These are phyloP conservation scores for Tapirus indicus DNA, from an alignment of 2,797 vertebrate genomes.

Conservation along the genomic window DNA sequence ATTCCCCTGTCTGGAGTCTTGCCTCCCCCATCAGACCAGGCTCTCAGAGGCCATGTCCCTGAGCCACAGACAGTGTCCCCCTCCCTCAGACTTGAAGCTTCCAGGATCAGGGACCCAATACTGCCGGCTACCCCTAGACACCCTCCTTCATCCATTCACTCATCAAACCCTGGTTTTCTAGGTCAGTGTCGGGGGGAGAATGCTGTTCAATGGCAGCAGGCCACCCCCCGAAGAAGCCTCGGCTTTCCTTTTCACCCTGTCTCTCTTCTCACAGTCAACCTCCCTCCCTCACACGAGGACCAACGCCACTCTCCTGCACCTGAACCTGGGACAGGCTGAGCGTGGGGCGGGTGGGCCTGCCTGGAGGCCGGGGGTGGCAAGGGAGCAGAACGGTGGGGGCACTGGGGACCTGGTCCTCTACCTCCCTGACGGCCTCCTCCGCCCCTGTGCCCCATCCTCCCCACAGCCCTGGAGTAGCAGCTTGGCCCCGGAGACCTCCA, in stretches of 20 bases:
- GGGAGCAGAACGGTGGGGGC: neutral
- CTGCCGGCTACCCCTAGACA: neutral
- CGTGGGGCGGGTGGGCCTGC: neutral
- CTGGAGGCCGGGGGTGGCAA: neutral
- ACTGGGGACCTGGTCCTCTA: neutral
- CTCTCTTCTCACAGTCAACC: conserved; percentile 76
- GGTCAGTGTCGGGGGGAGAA: neutral
- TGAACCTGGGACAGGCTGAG: conserved; percentile 73
- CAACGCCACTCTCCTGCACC: conserved; percentile 52
- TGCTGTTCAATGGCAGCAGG: neutral
- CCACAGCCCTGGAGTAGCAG: conserved; percentile 65
- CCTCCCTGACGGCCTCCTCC: neutral
- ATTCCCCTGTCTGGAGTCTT: neutral
- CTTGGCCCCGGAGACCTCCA: accelerated
- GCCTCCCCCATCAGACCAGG: neutral
- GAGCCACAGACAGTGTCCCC: neutral
- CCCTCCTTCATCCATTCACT: neutral
- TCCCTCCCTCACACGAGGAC: conserved; percentile 70
- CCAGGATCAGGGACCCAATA: neutral
- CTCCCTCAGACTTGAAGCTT: neutral
- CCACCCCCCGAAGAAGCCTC: accelerated
- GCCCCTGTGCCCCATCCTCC: neutral
- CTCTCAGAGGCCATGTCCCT: neutral
- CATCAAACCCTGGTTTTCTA: neutral
- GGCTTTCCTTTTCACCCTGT: conserved; percentile 36